phyloP scores from a whole-genome alignment of 2,113 vertebrate genomes.

The Axis porcinus region DNA sequence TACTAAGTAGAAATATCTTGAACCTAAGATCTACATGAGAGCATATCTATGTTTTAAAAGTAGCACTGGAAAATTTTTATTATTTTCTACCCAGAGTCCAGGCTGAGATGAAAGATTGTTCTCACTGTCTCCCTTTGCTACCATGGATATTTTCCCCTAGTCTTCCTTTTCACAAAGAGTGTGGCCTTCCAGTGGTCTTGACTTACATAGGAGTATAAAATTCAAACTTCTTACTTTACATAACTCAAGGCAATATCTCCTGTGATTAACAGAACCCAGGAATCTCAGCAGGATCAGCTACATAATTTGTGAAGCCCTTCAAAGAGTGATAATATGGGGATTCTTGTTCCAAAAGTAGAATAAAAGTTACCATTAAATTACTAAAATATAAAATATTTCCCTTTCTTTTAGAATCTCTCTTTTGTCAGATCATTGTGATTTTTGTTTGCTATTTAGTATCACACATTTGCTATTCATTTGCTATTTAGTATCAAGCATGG shows the following conservation, averaged over 20 bases:
- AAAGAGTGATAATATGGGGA: not conserved
- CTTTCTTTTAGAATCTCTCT: not conserved
- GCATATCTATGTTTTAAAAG: not conserved
- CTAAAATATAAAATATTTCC: not conserved
- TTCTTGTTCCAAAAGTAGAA: not conserved
- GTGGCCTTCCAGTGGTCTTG: not conserved
- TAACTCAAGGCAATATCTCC: not conserved
- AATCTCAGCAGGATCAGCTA: not conserved
- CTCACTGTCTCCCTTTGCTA: not conserved
- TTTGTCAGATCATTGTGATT: not conserved
- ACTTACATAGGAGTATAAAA: not conserved
- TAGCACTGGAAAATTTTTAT: not conserved
- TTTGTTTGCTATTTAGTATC: not conserved
- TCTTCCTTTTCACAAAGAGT: not conserved
- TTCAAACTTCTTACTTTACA: not conserved
- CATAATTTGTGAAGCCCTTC: not conserved
- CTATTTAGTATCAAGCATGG: not conserved
- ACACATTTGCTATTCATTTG: not conserved
- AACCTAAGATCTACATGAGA: not conserved
- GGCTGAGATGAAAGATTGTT: not conserved
- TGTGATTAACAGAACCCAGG: not conserved
- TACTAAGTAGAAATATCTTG: not conserved
- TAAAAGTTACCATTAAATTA: not conserved
- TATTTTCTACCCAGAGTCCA: not conserved
- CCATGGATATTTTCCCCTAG: not conserved